phyloP scores from a whole-genome alignment of 2,797 vertebrate genomes.

The Cuculus canorus region DNA sequence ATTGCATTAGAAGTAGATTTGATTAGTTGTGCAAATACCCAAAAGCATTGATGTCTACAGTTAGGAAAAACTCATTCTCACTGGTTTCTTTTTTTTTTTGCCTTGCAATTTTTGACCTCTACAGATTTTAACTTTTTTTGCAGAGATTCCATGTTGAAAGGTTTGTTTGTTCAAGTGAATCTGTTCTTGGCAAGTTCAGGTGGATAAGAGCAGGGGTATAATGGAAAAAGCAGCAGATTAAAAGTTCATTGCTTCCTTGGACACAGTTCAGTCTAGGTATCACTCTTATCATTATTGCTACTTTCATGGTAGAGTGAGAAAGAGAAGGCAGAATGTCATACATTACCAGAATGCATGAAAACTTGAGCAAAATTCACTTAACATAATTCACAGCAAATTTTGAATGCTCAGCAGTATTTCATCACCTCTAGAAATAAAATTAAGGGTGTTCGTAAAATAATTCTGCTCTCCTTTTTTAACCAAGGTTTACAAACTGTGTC shows the following conservation, averaged over 20 bases:
- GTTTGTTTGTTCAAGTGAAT: conserved; percentile 17
- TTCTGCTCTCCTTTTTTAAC: conserved; percentile 36
- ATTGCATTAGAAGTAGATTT: conserved; percentile 52
- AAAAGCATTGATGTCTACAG: conserved; percentile 27
- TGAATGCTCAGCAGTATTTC: not conserved
- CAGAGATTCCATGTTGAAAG: not conserved
- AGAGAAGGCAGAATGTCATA: conserved; percentile 22
- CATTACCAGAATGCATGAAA: not conserved
- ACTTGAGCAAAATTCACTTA: conserved; percentile 22
- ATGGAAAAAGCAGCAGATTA: not conserved
- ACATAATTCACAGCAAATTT: not conserved
- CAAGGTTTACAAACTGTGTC: not conserved
- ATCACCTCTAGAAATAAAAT: conserved; percentile 34
- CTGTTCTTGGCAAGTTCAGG: not conserved
- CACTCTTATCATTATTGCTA: not conserved
- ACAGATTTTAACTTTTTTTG: conserved; percentile 9
- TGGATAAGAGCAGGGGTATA: conserved; percentile 7
- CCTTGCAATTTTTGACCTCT: conserved; percentile 26
- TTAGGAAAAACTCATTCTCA: not conserved
- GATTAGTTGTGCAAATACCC: conserved; percentile 24
- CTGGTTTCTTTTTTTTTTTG: not conserved
- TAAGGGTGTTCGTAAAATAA: not conserved
- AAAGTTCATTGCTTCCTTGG: not conserved
- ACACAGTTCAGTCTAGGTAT: conserved; percentile 15
- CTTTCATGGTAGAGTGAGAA: not conserved